Conservation (phyloP, 2,113 vertebrate species). For the Lasiurus cinereus region DNA sequence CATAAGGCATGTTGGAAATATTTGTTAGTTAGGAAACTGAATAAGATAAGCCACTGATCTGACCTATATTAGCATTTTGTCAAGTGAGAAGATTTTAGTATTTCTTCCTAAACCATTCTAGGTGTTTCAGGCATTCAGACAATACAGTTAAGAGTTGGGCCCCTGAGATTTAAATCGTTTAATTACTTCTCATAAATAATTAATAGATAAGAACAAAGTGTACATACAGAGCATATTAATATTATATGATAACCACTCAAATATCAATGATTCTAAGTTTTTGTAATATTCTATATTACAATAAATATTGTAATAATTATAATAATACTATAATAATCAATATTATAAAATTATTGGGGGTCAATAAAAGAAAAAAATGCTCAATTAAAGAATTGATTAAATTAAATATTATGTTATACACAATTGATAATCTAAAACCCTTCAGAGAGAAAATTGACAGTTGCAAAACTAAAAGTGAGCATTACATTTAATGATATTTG, state of each 20-base stretch:
- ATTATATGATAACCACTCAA: background rate
- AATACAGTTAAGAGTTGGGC: background rate
- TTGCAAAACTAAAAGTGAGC: background rate
- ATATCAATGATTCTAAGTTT: background rate
- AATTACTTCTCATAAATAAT: background rate
- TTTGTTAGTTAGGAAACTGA: background rate
- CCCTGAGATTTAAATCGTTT: background rate
- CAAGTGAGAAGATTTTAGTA: background rate
- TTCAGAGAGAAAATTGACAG: background rate
- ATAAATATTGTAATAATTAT: background rate
- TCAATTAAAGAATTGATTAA: background rate
- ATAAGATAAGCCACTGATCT: constrained; percentile 33
- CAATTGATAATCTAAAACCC: background rate
- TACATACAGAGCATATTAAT: background rate
- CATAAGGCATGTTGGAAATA: background rate
- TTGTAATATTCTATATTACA: background rate
- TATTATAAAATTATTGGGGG: background rate
- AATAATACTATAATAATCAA: constrained; percentile 11
- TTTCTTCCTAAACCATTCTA: constrained; percentile 18
- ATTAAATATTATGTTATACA: background rate
- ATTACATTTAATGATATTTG: background rate
- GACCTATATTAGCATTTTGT: background rate
- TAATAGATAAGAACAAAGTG: background rate
- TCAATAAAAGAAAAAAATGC: background rate
- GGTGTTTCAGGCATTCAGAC: background rate